phyloP scores from a whole-genome alignment of 2,113 vertebrate species.

The Leiothrix lutea region DNA sequence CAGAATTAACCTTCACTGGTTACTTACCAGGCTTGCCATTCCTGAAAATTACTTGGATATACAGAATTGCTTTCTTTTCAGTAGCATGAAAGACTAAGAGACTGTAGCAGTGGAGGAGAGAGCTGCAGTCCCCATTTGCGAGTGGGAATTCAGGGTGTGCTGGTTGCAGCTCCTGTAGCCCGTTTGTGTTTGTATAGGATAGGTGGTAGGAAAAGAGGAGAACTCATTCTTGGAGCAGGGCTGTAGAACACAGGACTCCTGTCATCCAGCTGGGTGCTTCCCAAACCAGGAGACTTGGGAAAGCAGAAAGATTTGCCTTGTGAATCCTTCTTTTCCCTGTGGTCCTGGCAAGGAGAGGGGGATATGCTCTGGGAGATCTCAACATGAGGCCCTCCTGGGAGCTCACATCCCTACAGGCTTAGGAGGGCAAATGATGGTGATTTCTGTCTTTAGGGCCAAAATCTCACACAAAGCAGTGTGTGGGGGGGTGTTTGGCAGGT shows the following conservation, averaged over 20 bases:
- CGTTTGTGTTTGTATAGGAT: accelerated
- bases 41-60: background rate
- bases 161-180: background rate
- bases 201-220: background rate
- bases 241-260: background rate
- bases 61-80: background rate
- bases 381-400: background rate
- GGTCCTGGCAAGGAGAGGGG: background rate
- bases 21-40: background rate
- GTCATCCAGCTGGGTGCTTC: background rate
- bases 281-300: background rate
- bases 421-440: background rate
- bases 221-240: background rate
- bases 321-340: background rate
- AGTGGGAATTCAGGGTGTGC: background rate
- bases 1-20: background rate
- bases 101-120: accelerated
- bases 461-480: background rate
- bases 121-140: accelerated
- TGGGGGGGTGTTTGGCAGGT: background rate
- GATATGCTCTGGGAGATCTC: background rate
- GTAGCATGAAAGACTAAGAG: background rate
- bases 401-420: background rate
- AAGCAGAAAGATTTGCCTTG: background rate
- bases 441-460: background rate